phyloP scores from a whole-genome alignment of 2,888 invertebrate genomes.

The Erebia aethiops region DNA sequence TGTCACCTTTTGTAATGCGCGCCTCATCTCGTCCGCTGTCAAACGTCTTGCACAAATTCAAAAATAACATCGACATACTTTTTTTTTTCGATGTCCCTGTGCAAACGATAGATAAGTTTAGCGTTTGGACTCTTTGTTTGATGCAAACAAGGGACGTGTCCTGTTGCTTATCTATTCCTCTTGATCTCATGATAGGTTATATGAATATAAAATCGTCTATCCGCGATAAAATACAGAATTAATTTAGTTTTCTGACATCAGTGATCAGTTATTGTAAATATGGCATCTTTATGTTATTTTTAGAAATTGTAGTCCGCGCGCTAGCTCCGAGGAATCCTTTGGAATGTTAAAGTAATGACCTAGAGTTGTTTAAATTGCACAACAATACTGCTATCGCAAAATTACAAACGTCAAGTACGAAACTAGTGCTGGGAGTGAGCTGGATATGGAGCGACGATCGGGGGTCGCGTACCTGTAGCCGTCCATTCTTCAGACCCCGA shows the following conservation, averaged over 20 bases:
- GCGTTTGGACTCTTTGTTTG: slow-evolving; percentile 73
- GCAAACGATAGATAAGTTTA: slow-evolving; percentile 78
- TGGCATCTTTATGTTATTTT: neutral
- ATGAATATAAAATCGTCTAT: slow-evolving; percentile 47
- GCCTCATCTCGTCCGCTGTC: slow-evolving; percentile 73
- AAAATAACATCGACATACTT: slow-evolving; percentile 77
- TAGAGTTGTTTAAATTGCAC: too few relatives aligned
- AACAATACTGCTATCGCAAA: too few relatives aligned
- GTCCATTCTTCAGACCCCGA: too few relatives aligned
- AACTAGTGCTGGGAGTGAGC: too few relatives aligned
- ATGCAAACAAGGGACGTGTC: slow-evolving; percentile 77
- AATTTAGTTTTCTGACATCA: neutral
- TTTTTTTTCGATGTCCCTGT: slow-evolving; percentile 73
- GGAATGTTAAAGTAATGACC: too few relatives aligned
- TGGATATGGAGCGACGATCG: too few relatives aligned
- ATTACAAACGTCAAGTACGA: too few relatives aligned
- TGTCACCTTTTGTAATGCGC: slow-evolving; percentile 75
- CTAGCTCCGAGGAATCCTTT: too few relatives aligned
- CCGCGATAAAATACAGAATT: slow-evolving; percentile 1
- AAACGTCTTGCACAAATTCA: slow-evolving; percentile 82
- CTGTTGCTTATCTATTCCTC: slow-evolving; percentile 68
- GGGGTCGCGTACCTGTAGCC: too few relatives aligned
- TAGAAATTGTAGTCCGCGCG: neutral
- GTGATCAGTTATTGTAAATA: neutral
- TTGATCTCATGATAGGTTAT: slow-evolving; percentile 54